phyloP scores from a whole-genome alignment of 2,113 vertebrate genomes.

The Tricholaema leucomelas region DNA sequence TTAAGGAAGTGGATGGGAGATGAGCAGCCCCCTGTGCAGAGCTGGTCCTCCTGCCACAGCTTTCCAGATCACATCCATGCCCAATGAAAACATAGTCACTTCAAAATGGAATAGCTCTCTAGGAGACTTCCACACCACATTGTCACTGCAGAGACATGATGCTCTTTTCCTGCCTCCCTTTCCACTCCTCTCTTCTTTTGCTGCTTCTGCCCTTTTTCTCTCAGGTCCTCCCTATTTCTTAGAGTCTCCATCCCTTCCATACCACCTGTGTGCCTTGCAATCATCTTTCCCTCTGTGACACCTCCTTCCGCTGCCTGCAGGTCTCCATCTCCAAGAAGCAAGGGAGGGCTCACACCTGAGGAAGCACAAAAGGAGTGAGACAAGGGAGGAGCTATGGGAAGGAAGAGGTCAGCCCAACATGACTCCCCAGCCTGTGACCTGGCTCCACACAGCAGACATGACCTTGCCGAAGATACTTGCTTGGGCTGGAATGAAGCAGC shows the following conservation, averaged over 20 bases:
- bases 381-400: background rate
- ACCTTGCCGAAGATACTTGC: background rate
- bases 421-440: background rate
- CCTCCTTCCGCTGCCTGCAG: background rate
- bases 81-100: background rate
- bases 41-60: background rate
- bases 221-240: background rate
- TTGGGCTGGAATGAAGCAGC: background rate
- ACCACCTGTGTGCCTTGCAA: accelerated
- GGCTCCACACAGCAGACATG: background rate
- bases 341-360: background rate
- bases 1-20: background rate
- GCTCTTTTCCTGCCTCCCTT: background rate
- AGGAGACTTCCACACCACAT: background rate
- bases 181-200: background rate
- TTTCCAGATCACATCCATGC: background rate
- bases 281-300: background rate
- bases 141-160: background rate
- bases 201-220: background rate
- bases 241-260: background rate
- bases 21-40: background rate
- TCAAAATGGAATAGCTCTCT: background rate
- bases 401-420: background rate
- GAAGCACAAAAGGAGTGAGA: background rate
- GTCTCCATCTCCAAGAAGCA: background rate